Evolutionary conservation across 2,888 invertebrate genomes (phyloP).

Genomic region (Cepaea hortensis): DNA sequence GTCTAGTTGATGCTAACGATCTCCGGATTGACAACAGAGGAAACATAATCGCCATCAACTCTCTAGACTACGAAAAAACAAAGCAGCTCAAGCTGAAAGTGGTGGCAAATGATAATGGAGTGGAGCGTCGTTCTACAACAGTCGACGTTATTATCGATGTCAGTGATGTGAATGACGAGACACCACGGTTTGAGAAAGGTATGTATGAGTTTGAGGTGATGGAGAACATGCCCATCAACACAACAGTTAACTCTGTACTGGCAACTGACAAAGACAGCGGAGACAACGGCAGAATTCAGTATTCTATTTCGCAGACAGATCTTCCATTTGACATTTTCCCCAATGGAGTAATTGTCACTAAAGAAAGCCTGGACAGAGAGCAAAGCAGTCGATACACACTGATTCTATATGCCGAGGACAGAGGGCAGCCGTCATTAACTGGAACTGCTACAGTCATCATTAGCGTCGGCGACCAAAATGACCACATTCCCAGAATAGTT

Average conservation of each 20-base stretch:
- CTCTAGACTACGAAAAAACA: conserved; percentile 62
- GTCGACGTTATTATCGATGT: conserved; percentile 56
- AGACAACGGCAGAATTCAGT: conserved; percentile 56
- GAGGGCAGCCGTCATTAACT: conserved; percentile 60
- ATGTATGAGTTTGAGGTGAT: conserved; percentile 57
- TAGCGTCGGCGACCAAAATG: conserved; percentile 64
- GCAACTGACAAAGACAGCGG: conserved; percentile 62
- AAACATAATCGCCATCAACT: conserved; percentile 60
- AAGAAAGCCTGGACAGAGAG: conserved; percentile 63
- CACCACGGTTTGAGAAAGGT: conserved; percentile 55
- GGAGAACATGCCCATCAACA: conserved; percentile 54
- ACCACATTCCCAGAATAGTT: conserved; percentile 64
- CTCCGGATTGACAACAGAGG: conserved; percentile 62
- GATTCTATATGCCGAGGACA: conserved; percentile 62
- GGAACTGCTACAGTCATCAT: conserved; percentile 61
- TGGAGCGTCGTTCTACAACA: conserved; percentile 80
- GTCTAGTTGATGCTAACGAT: conserved; percentile 50
- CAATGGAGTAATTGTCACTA: conserved; percentile 59
- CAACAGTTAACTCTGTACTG: conserved; percentile 54
- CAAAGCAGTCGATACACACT: conserved; percentile 57
- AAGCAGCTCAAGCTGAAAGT: conserved; percentile 74
- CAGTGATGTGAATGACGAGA: conserved; percentile 60
- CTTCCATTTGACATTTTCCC: conserved; percentile 59
- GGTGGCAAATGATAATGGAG: conserved; percentile 92
- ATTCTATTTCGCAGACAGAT: conserved; percentile 49